These are phyloP conservation scores for Trichopria drosophilae DNA, from an alignment of 2,888 invertebrate genomes.

Conservation along the genomic window DNA sequence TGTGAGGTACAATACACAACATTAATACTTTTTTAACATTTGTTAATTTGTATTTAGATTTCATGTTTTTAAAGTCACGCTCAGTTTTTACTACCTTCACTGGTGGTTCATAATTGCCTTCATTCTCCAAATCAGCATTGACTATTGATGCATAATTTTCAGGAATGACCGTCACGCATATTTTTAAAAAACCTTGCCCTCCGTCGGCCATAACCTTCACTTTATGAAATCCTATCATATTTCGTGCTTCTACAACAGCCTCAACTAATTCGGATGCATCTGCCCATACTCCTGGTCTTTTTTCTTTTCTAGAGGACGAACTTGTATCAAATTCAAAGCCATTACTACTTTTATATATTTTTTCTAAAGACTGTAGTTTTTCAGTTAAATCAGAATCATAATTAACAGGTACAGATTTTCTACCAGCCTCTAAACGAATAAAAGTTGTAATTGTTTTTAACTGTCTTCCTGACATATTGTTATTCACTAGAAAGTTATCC, in stretches of 20 bases:
- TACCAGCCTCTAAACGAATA: background rate
- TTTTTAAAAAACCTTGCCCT: slow-evolving; percentile 2
- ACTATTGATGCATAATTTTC: slow-evolving; percentile 2
- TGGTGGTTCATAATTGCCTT: background rate
- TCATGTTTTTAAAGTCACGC: background rate
- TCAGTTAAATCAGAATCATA: background rate
- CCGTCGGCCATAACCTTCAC: background rate
- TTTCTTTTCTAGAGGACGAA: background rate
- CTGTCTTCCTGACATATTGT: background rate
- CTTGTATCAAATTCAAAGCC: slow-evolving; percentile 1
- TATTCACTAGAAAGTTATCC: background rate
- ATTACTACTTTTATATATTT: slow-evolving; percentile 2
- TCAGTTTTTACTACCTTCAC: no score
- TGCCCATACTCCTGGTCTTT: slow-evolving; percentile 1
- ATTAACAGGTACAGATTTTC: slow-evolving; percentile 3
- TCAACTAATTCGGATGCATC: slow-evolving; percentile 4
- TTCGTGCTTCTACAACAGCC: slow-evolving; percentile 1
- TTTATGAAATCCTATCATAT: background rate
- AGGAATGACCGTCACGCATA: background rate
- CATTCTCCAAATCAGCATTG: background rate
- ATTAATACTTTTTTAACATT: slow-evolving; percentile 2
- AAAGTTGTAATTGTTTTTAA: slow-evolving; percentile 1
- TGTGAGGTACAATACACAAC: background rate
- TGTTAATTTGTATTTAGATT: background rate
- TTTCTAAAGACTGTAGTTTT: no score